Conservation (phyloP, 2,113 vertebrate species). For the Oncorhynchus kisutch region DNA sequence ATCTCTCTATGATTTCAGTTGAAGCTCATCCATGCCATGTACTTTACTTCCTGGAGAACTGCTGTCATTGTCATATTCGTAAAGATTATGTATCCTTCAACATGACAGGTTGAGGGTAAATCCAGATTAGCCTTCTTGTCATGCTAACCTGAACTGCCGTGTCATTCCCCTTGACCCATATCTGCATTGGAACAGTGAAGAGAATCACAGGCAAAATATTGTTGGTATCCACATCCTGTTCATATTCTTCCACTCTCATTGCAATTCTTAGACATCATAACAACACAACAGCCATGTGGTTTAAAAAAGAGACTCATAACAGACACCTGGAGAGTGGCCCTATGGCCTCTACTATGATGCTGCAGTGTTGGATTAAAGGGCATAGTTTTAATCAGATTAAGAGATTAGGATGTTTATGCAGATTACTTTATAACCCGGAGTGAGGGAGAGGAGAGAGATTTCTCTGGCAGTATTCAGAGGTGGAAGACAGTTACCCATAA, state of each 20-base stretch:
- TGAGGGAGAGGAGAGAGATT: conserved; percentile 65
- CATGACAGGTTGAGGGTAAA: conserved; percentile 70
- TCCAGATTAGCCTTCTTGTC: conserved; percentile 70
- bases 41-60: conserved; percentile 23
- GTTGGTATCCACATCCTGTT: not conserved
- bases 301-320: not conserved
- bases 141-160: conserved; percentile 46
- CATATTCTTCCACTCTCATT: not conserved
- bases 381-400: conserved; percentile 82
- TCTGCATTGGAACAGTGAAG: not conserved
- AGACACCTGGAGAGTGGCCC: conserved; percentile 8
- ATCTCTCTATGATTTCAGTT: not conserved
- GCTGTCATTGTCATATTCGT: conserved; percentile 27
- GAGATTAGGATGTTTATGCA: conserved; percentile 77
- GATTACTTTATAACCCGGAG: conserved; percentile 85
- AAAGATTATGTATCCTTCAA: conserved; percentile 38
- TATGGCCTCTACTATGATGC: not conserved
- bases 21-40: not conserved
- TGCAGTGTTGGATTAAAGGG: conserved; percentile 30
- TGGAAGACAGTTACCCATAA: conserved; percentile 59
- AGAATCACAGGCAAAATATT: not conserved
- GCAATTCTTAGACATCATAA: not conserved
- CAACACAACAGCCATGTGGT: not conserved
- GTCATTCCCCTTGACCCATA: conserved; percentile 47
- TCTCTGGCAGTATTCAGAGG: conserved; percentile 53